Evolutionary conservation across 2,113 vertebrate species (phyloP), one percentile per base, ranked within the genome.

Genomic region (Peromyscus maniculatus): DNA sequence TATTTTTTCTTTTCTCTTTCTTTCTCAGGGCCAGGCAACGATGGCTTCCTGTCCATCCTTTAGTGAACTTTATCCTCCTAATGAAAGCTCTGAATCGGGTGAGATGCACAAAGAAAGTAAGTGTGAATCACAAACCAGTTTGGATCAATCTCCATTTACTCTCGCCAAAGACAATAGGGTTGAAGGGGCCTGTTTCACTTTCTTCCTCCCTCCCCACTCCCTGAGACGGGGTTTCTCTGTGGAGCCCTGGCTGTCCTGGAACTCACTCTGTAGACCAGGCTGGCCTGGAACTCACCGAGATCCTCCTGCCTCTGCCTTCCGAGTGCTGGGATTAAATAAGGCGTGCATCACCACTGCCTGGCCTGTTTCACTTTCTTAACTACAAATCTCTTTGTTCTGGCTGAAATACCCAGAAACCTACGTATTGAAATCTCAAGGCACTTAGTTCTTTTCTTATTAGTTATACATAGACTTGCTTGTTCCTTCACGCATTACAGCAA

Each of bases 391-490:
- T 83, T 71, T 49, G 3, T 24, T 93, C 33, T 87, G 71, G 49
- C 64, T 71, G 24, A 87, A 82, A 19, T 28, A 28, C 7, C 57
- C 26, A 66, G n/a, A 64, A 91, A 33, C 5, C 0, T 52, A 7
- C 21, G 24, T 69, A 71, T 59, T 77, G 89, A 92, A 77, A 49
- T 80, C 7, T 64, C 55, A 71, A 24, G 16, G 10, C 7, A 64
- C 66, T 82, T 86, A 75, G 31, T 12, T 71, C 6, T 92, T 80
- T 13, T 31, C 13, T 93, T 84, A 57, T 19, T 49, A 55, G 31
- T 15, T 89, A 3, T 22, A 83, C 86, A 91, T 88, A 84, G 89
- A 91, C 67, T 87, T 93, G 2, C 33, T 91, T 84, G 22, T 57
- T 86, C 79, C n/a, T 39, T 74, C 3, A 4, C 17, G 4, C 36